phyloP scores from a whole-genome alignment of 2,113 vertebrate genomes.

The Panthera leo region DNA sequence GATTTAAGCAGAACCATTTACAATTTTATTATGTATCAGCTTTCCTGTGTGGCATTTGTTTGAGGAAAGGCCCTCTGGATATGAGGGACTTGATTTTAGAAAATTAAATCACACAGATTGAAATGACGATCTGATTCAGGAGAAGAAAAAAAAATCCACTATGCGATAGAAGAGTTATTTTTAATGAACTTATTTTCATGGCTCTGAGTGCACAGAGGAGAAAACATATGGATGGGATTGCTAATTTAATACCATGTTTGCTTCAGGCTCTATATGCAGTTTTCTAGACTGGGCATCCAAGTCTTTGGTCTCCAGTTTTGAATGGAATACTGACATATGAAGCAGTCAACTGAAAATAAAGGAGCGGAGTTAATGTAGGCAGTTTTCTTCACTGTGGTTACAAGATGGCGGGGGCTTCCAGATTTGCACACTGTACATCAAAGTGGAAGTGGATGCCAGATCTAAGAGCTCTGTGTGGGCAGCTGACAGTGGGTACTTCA shows the following conservation, averaged over 20 bases:
- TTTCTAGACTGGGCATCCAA: not conserved
- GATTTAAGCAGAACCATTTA: constrained; percentile 47
- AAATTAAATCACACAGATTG: constrained; percentile 70
- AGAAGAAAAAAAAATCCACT: constrained; percentile 64
- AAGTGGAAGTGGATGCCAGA: constrained; percentile 15
- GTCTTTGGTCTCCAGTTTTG: constrained; percentile 54
- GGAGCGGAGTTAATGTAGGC: not conserved
- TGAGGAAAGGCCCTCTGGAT: constrained; percentile 60
- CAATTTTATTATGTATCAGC: constrained; percentile 55
- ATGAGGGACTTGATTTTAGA: constrained; percentile 53
- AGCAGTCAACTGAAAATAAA: constrained; percentile 6
- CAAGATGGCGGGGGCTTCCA: constrained; percentile 23
- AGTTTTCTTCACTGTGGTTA: not conserved
- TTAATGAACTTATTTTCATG: constrained; percentile 68
- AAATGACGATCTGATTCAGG: constrained; percentile 56
- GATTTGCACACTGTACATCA: not conserved
- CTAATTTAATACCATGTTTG: constrained; percentile 56
- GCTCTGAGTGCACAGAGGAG: constrained; percentile 48
- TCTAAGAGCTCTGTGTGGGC: constrained; percentile 68
- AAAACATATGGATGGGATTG: constrained; percentile 69
- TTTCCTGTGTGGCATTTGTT: constrained; percentile 66
- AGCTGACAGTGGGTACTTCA: constrained; percentile 54
- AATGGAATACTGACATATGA: not conserved
- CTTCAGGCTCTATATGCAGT: not conserved
- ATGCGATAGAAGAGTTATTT: constrained; percentile 67